Evolutionary conservation across 2,113 vertebrate genomes (phyloP).

Genomic region (Mormyrus lacerda): DNA sequence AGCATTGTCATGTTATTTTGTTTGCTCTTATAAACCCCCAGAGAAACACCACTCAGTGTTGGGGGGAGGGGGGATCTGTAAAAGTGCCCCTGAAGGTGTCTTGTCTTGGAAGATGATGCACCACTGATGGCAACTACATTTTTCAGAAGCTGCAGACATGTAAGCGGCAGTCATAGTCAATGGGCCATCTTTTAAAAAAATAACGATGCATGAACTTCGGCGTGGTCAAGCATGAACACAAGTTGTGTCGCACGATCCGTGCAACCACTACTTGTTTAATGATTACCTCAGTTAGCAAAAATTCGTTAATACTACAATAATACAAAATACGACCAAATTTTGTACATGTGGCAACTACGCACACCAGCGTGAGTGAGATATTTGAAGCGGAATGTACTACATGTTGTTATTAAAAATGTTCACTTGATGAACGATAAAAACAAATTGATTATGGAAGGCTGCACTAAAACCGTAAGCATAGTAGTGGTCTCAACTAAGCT

Average conservation of each 20-base stretch:
- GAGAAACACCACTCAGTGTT: background rate
- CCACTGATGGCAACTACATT: too few relatives aligned
- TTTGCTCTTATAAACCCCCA: background rate
- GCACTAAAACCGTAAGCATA: background rate
- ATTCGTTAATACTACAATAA: background rate
- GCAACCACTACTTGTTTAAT: background rate
- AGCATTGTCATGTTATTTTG: background rate
- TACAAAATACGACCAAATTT: background rate
- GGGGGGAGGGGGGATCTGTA: background rate
- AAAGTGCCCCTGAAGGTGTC: background rate
- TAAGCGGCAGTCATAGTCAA: background rate
- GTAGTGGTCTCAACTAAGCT: background rate
- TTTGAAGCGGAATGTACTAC: background rate
- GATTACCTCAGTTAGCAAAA: background rate
- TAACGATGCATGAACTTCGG: background rate
- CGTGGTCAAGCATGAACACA: background rate
- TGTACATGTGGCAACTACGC: background rate
- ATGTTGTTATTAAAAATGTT: background rate
- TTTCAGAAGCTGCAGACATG: background rate
- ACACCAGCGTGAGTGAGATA: background rate
- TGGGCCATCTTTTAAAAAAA: background rate
- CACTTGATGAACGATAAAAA: background rate
- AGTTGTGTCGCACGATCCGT: background rate
- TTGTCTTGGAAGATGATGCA: background rate
- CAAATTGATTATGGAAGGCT: background rate